Evolutionary conservation across 2,113 vertebrate species (phyloP), one percentile per base, ranked within the genome.

Genomic region (Crypturellus undulatus): DNA sequence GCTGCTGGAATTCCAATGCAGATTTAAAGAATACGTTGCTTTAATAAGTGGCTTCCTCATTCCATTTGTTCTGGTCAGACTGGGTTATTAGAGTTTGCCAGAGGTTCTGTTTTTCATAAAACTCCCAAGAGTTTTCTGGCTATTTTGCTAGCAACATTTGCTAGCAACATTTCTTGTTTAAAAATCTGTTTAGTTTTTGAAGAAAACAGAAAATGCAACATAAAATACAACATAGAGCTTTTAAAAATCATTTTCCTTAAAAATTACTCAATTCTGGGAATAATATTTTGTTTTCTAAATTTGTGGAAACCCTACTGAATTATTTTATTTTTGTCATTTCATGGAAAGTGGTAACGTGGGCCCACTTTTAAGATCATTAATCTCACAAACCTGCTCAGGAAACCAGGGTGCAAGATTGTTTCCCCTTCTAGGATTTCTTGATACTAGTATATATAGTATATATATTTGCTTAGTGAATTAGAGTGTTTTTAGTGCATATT

Each of bases 351-450:
- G 54, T 32, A 32, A 58, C 54, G 18, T 2, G 0, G 13, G 15
- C 1, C 6, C 40, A 45, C 13, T 63, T 42, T 42, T 70, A 36
- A 32, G 72, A 24, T 16, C 10, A 13, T 47, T 69, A 38, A 5
- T 76, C 21, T 79, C 56, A 77, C 45, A 79, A 77, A 24, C 7
- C 6, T 10, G 12, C 4, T 88, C 36, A 89, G 71, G 65, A 52
- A 77, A 45, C 3, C n/a, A 36, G 28, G 42, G 28, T 9, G 8
- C 10, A 75, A 38, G 38, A 52, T 0, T 64, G 0, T 10, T 62
- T 90, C 59, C 17, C 7, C 6, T 42, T 89, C 87, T 58, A 49
- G 40, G 6, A 54, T 82, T 91, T 65, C 45, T 19, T 87, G 20
- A 30, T 20, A 45, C 36, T 54, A 22, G 16, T 42, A 12, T 42